Evolutionary conservation across 2,888 invertebrate genomes (phyloP).

Genomic region (Diabrotica balteata): DNA sequence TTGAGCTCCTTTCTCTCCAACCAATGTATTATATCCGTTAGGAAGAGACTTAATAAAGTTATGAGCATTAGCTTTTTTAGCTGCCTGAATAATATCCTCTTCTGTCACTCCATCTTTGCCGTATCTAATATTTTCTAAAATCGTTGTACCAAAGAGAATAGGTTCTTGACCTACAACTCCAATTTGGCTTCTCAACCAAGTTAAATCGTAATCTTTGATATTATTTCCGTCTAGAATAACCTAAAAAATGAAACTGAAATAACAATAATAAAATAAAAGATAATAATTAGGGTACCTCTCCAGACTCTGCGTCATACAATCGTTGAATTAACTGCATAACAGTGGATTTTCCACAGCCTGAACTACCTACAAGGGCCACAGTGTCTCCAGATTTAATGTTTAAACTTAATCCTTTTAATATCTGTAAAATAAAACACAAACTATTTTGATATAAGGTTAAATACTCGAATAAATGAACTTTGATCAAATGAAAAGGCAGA

Average conservation of each 20-base stretch:
- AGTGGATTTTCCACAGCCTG: constrained; percentile 83
- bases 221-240: constrained; percentile 70
- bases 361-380: constrained; percentile 76
- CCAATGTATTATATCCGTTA: constrained; percentile 81
- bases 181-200: constrained; percentile 80
- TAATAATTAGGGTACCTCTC: constrained; percentile 63
- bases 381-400: constrained; percentile 75
- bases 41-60: constrained; percentile 77
- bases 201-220: constrained; percentile 76
- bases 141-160: constrained; percentile 82
- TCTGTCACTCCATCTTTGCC: constrained; percentile 73
- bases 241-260: constrained; percentile 23
- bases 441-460: too few species aligned
- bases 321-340: constrained; percentile 75
- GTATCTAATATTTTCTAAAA: constrained; percentile 82
- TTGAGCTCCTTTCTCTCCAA: constrained; percentile 85
- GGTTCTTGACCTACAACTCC: constrained; percentile 93
- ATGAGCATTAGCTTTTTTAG: constrained; percentile 80
- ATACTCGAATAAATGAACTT: too few species aligned
- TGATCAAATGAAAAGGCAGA: too few species aligned
- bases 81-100: constrained; percentile 73
- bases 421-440: constrained; percentile 53
- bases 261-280: too few species aligned
- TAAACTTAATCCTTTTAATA: constrained; percentile 71
- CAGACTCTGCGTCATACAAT: constrained; percentile 74